Base-by-base conservation (phyloP, 1,140 invertebrate genomes). In the Trichomalopsis sarcophagae region DNA sequence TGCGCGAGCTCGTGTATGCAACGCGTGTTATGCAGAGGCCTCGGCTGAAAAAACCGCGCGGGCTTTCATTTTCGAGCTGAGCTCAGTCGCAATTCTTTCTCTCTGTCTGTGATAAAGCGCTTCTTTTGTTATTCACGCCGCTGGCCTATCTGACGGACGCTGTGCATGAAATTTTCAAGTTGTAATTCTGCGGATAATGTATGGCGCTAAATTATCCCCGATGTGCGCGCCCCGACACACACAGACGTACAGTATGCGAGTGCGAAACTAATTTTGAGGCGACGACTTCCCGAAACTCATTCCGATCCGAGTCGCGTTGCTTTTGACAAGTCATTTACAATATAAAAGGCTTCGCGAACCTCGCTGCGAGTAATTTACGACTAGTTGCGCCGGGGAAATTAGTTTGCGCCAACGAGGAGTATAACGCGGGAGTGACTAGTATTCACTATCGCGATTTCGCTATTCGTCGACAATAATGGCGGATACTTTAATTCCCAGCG, bases 81-180 rank as follows among this genome's bases (percentile, higher is more conserved):
- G 40, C 76, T 50, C 47, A 33, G 36, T 11, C 14, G 27, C 27
- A 44, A 62, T 78, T 78, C 76, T 78, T 55, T 55, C 36, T 14
- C 75, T 6, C 7, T 50, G 40, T 11, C 47, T 9, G 23, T 77
- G 75, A 77, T 50, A 27, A 55, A 77, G 75, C 75, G 40, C 23
- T 55, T 77, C 75, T 55, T 77, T 77, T 77, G 75, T 77, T 77
- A 77, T 55, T 27, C 47, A 27, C 14, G n/a, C 17, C 14, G 11
- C 75, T 9, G 21, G 75, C 23, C 11, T 62, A 62, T 62, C 55
- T n/a, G 55, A 62, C 55, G 55, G 73, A 75, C 14, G 23, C 21
- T 13, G 68, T 71, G 23, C 13, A 33, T 71, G 30, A 71, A 71
- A 33, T 71, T 71, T 71, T 30, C 68, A 71, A 33, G 23, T 33